phyloP scores from a whole-genome alignment of 1,140 invertebrate species.

The Drosophila cardini region DNA sequence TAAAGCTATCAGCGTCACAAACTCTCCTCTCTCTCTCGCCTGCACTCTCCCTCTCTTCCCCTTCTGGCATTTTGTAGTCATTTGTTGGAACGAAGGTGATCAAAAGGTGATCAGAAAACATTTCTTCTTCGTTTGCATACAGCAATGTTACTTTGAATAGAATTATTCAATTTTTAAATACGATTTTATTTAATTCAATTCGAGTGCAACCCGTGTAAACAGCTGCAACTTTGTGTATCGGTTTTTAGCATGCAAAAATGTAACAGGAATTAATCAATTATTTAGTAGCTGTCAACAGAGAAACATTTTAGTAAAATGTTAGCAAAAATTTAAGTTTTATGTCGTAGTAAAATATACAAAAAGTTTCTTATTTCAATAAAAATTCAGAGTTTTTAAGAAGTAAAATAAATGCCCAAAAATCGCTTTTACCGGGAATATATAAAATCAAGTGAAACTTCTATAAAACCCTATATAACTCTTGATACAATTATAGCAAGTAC shows the following conservation, averaged over 20 bases:
- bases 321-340: too few species aligned
- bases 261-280: neutral
- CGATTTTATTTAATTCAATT: constrained; percentile 10
- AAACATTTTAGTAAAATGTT: neutral
- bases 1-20: constrained; percentile 11
- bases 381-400: too few species aligned
- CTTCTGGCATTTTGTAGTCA: constrained; percentile 37
- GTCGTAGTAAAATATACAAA: neutral
- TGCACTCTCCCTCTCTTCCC: neutral
- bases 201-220: neutral
- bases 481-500: constrained; percentile 1
- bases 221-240: neutral
- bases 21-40: neutral
- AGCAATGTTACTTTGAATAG: neutral
- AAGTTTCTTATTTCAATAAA: too few species aligned
- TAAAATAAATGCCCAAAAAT: too few species aligned
- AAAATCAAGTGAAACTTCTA: too few species aligned
- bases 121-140: constrained; percentile 22
- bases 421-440: too few species aligned
- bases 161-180: constrained; percentile 14
- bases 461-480: too few species aligned
- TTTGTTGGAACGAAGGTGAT: constrained; percentile 22
- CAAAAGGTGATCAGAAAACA: neutral
- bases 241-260: neutral
- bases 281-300: neutral